A percentile compares a stretch with the other conserved stretches of the same genome.
These are phyloP conservation scores for Planococcus citri DNA, from an alignment of 1,140 invertebrate species.

Conservation along the genomic window DNA sequence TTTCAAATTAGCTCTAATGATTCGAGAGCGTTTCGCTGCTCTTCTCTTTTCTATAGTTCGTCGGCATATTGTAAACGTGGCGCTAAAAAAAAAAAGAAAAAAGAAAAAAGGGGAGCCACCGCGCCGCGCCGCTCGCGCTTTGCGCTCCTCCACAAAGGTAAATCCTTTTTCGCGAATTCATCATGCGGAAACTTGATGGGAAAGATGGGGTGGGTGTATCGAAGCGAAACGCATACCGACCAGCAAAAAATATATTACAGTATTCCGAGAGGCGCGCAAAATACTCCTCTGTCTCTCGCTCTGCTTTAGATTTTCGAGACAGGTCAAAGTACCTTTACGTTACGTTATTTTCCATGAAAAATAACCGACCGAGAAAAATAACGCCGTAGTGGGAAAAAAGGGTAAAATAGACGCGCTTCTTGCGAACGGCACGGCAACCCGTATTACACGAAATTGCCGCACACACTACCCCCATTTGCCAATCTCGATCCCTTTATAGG, in stretches of 20 bases:
- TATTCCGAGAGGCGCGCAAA: not conserved
- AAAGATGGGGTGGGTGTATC: not conserved
- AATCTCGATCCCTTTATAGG: not conserved
- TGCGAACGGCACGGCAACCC: no score
- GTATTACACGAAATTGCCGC: no score
- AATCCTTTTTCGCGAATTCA: constrained; percentile 10
- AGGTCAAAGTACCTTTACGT: not conserved
- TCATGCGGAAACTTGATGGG: constrained; percentile 1
- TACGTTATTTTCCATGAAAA: not conserved
- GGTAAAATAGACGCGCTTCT: not conserved
- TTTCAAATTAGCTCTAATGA: constrained; percentile 8
- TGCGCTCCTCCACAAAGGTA: not conserved
- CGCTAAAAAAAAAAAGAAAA: no score
- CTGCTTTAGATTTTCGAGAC: no score
- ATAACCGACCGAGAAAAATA: no score
- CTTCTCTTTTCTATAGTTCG: no score
- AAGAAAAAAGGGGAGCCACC: no score
- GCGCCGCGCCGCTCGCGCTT: not conserved
- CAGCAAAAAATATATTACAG: not conserved
- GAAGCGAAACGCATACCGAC: constrained; percentile 4
- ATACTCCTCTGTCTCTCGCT: no score
- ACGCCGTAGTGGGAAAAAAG: not conserved
- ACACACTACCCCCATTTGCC: no score
- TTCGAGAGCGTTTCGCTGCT: not conserved
- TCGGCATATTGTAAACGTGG: no score